A percentile compares a stretch with the other conserved stretches of the same genome.
These are phyloP conservation scores for Myopa tessellatipennis DNA, from an alignment of 2,888 invertebrate genomes.

Conservation along the genomic window DNA sequence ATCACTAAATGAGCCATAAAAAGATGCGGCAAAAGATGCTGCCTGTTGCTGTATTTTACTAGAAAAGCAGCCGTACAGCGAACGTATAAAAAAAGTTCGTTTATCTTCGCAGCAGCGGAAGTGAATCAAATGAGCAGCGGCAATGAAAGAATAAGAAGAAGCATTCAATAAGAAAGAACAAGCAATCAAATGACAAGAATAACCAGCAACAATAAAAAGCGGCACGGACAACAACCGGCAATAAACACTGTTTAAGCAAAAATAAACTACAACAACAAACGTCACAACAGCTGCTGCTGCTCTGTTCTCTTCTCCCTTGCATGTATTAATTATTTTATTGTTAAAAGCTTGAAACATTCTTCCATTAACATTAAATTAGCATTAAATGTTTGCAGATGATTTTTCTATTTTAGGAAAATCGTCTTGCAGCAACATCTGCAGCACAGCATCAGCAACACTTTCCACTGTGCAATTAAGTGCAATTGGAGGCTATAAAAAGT, in stretches of 20 bases:
- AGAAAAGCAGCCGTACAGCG: background rate
- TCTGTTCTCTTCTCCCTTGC: background rate
- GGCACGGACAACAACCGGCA: background rate
- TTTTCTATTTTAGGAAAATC: background rate
- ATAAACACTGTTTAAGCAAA: background rate
- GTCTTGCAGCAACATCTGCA: background rate
- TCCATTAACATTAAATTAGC: background rate
- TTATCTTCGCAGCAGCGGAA: background rate
- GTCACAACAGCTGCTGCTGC: background rate
- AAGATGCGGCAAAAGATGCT: background rate
- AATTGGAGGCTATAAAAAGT: conserved; percentile 15
- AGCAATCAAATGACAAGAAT: background rate
- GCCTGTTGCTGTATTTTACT: no score
- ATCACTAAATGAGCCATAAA: background rate
- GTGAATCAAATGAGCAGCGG: background rate
- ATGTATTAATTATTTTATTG: background rate
- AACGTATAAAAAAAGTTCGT: background rate
- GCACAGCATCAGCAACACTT: background rate
- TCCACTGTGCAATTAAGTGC: conserved; percentile 13
- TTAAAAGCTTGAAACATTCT: background rate
- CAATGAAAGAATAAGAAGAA: background rate
- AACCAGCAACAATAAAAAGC: background rate
- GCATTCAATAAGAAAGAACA: background rate
- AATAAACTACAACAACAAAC: background rate
- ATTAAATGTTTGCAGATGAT: no score